Evolutionary conservation across 2,888 invertebrate genomes (phyloP), one percentile per base, ranked within the genome.

Genomic region (Hemicrepidius hirtus): DNA sequence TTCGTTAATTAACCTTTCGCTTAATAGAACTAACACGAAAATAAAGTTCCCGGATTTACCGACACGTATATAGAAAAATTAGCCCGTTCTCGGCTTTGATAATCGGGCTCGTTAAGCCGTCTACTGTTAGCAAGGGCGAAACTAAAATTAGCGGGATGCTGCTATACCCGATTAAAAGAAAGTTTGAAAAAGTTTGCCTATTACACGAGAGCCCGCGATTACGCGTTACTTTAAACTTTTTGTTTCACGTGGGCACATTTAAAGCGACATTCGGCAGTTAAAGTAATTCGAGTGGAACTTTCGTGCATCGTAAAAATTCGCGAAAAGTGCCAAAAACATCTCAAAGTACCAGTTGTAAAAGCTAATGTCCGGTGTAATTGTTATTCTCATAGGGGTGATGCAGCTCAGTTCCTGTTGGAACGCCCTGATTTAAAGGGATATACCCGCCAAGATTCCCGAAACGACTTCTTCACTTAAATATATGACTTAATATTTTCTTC

Each of bases 281-380:
- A 69, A 62, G 63, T 69, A 69, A 73, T 69, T 68, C 69, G 55
- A 53, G 66, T 49, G 68, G 55, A 64, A 64, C 53, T 63, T 68
- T 64, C 66, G 71, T 65, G 71, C 66, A 53, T 63, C 67, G 68
- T 71, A 74, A 74, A 74, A 74, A 74, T 74, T 71, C 71, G 59
- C 68, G 68, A 68, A 71, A 73, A 73, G 73, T 73, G 73, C 71
- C 71, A 59, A 68, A 71, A 74, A 71, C 65, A 67, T 49, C 63
- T 57, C 41, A 32, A 65, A 69, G 49, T 66, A 41, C 69, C 68
- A 21, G 68, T 53, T 69, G 62, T 75, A 69, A 75, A 75, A 75
- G 72, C 75, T 75, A 75, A 69, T 66, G 75, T 72, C 69, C 71
- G 68, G 69, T 71, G 74, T 74, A 74, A 74, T 74, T 74, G 74